Evolutionary conservation across 2,113 vertebrate genomes (phyloP), one percentile per base, ranked within the genome.

Genomic region (Limanda limanda): DNA sequence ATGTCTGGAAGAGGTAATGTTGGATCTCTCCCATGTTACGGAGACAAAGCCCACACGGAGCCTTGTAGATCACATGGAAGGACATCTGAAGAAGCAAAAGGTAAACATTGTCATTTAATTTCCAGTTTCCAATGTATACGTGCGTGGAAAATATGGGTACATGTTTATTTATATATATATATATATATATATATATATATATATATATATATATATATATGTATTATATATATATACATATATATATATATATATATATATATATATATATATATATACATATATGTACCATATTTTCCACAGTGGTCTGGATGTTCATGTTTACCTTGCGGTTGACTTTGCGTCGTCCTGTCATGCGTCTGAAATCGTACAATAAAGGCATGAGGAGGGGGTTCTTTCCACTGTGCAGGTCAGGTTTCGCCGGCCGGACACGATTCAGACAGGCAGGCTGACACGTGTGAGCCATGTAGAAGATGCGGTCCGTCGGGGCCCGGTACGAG

Each of bases 41-140:
- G 72, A 99, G 94, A 85, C 96, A 96, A 23, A 98, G 95, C 1
- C 98, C 98, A 8, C 98, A 99, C 0, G 98, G 98, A 0, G 96
- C 96, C 74, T 98, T 99, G 91, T 99, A 99, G 86, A 99, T 95
- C 21, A 99, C 97, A 0, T 99, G 97, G 90, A 99, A 99, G 1
- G 96, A 97, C 95, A 98, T 97, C 95, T 95, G 81, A 57, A 18
- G 5, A 57, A 3, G 48, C 27, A 65, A 74, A 31, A 52, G 7
- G 54, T 11, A n/a, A 2, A 48, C 25, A 45, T 45, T 67, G 23
- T 7, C 14, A 45, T 45, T 45, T 45, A 4, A 20, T 42, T 48
- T 69, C 3, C 31, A 31, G 47, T 21, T 31, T 63, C 37, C 21
- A 15, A 35, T 25, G 51, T 47, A 21, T 10, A 48, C 1, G 4